A percentile compares a stretch with the other conserved stretches of the same genome.
These are phyloP conservation scores for Molossus alvarezi DNA, from an alignment of 2,797 vertebrate genomes.

Conservation along the genomic window DNA sequence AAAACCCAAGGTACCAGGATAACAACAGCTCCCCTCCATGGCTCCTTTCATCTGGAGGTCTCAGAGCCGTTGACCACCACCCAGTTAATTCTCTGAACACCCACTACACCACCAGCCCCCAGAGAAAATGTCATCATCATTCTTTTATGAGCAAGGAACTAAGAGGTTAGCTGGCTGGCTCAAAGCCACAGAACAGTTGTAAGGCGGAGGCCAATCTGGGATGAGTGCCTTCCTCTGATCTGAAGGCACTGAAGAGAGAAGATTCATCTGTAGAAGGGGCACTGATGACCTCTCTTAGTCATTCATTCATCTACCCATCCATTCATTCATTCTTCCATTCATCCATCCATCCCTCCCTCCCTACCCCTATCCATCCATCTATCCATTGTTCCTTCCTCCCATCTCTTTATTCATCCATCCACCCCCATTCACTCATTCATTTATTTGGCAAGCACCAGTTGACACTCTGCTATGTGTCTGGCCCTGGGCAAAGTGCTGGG, in stretches of 20 bases:
- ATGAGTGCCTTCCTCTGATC: conserved; percentile 41
- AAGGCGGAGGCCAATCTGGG: conserved; percentile 54
- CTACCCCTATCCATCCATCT: accelerated
- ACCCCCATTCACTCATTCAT: not conserved
- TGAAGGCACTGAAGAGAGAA: conserved; percentile 38
- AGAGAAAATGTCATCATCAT: conserved; percentile 75
- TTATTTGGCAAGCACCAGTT: not conserved
- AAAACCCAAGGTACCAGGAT: conserved; percentile 50
- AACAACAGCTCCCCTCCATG: conserved; percentile 62
- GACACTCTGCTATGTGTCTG: not conserved
- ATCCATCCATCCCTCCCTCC: no score
- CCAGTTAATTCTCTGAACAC: conserved; percentile 85
- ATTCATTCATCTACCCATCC: not conserved
- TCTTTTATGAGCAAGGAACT: conserved; percentile 76
- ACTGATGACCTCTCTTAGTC: not conserved
- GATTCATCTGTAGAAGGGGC: not conserved
- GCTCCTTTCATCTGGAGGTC: conserved; percentile 78
- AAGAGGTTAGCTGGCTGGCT: conserved; percentile 72
- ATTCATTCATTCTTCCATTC: not conserved
- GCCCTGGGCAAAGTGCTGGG: not conserved
- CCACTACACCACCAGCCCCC: conserved; percentile 64
- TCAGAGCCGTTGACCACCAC: conserved; percentile 39
- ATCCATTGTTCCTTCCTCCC: no score
- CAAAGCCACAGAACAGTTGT: conserved; percentile 81
- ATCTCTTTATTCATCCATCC: no score